A percentile compares a stretch with the other conserved stretches of the same genome.
phyloP scores from a whole-genome alignment of 2,797 vertebrate genomes.

The Syngnathus rostellatus region DNA sequence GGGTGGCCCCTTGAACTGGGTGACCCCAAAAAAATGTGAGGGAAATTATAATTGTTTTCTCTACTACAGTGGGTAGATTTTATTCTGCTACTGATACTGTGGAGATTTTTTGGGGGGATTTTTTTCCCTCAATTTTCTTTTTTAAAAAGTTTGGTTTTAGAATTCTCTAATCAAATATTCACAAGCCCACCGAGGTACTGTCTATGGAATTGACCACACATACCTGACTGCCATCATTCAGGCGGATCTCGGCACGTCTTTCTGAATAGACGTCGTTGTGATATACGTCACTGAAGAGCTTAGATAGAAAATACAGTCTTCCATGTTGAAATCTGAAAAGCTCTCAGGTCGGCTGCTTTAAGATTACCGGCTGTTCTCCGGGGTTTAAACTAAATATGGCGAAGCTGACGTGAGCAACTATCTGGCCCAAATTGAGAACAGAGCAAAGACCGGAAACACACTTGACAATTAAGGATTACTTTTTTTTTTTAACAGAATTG shows the following conservation, averaged over 20 bases:
- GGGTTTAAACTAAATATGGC: constrained; percentile 6
- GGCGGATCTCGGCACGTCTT: background rate
- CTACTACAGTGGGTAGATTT: too few species aligned
- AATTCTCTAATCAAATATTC: too few species aligned
- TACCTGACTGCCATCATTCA: background rate
- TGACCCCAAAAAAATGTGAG: too few species aligned
- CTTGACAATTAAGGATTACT: background rate
- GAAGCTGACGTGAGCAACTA: background rate
- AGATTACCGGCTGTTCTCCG: constrained; percentile 4
- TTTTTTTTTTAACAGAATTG: too few species aligned
- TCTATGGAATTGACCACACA: background rate
- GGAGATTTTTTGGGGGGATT: too few species aligned
- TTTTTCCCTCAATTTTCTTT: too few species aligned
- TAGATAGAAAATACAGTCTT: background rate
- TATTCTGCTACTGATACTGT: too few species aligned
- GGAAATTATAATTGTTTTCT: too few species aligned
- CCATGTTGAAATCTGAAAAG: constrained; percentile 3
- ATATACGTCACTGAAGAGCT: too few species aligned
- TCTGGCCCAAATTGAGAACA: background rate
- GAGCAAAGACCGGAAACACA: background rate
- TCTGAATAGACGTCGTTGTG: background rate
- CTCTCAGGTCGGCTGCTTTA: constrained; percentile 3
- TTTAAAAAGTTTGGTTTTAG: too few species aligned
- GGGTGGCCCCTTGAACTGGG: too few species aligned
- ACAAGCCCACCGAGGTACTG: too few species aligned